Evolutionary conservation across 1,140 invertebrate genomes (phyloP).

Genomic region (Bombus breviceps): DNA sequence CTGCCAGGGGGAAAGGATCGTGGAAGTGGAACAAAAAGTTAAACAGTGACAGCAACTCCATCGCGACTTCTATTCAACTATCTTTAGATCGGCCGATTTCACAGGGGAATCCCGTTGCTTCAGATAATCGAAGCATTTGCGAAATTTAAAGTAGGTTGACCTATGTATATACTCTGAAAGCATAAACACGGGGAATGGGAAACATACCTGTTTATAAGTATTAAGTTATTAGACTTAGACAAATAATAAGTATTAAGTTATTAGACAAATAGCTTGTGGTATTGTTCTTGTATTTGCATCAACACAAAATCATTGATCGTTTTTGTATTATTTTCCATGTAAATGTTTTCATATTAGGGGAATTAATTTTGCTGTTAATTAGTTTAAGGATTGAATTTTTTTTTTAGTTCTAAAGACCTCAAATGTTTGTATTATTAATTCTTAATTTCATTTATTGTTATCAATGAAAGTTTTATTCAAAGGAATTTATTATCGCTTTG

Average conservation of each 20-base stretch:
- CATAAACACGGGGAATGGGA: background rate
- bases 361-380: too few species aligned
- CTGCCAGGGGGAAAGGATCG: slow-evolving; percentile 32
- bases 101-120: slow-evolving; percentile 8
- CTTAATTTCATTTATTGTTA: too few species aligned
- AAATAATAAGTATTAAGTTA: background rate
- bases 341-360: too few species aligned
- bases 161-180: too few species aligned
- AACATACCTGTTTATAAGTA: background rate
- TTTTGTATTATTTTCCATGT: too few species aligned
- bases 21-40: slow-evolving; percentile 32
- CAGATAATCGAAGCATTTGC: background rate
- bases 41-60: slow-evolving; percentile 29
- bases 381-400: too few species aligned
- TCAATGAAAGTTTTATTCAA: too few species aligned
- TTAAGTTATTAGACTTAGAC: background rate
- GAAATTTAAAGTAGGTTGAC: background rate
- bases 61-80: slow-evolving; percentile 30
- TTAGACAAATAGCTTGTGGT: background rate
- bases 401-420: too few species aligned
- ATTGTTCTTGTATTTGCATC: background rate
- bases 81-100: slow-evolving; percentile 40
- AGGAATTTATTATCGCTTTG: too few species aligned
- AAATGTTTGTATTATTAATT: too few species aligned
- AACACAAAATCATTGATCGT: too few species aligned